phyloP scores from a whole-genome alignment of 2,113 vertebrate genomes.

The Melierax canorus region DNA sequence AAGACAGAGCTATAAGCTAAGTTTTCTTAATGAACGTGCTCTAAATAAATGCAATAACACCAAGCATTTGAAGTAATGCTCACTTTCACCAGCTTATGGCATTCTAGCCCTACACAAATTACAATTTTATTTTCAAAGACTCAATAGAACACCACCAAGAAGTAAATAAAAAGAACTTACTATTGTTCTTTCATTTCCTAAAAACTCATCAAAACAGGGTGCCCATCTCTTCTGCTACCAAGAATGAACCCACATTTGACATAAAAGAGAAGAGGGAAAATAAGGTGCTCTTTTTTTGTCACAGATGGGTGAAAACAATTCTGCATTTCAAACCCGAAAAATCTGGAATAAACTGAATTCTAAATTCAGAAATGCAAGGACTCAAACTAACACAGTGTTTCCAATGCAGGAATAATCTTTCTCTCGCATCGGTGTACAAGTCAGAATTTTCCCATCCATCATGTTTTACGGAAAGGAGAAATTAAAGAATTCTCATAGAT shows the following conservation, averaged over 20 bases:
- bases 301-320: neutral
- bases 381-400: neutral
- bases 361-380: neutral
- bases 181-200: neutral
- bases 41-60: neutral
- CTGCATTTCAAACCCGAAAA: neutral
- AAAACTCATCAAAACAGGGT: neutral
- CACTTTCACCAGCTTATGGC: neutral
- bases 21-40: neutral
- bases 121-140: neutral
- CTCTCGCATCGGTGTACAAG: neutral
- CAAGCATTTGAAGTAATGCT: neutral
- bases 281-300: neutral
- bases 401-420: neutral
- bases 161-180: neutral
- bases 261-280: neutral
- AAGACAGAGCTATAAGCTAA: neutral
- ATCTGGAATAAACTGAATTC: neutral
- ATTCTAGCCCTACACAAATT: neutral
- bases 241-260: neutral
- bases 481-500: neutral
- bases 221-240: neutral
- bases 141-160: neutral
- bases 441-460: neutral
- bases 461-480: neutral